Evolutionary conservation across 2,113 vertebrate species (phyloP).

Genomic region (Campylomormyrus tamandua): DNA sequence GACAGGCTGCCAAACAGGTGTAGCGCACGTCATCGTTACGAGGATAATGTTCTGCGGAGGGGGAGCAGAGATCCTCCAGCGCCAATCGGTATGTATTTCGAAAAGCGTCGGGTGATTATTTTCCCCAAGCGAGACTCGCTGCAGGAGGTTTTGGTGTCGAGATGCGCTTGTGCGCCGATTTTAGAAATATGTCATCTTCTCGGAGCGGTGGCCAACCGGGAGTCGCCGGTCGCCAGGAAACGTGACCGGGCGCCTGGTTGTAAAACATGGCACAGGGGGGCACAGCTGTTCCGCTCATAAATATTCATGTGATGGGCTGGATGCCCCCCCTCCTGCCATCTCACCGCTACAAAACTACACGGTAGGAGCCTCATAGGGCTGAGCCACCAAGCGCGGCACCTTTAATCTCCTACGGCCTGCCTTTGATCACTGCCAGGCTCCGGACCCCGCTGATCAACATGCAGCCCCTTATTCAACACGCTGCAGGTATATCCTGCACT

Average conservation of each 20-base stretch:
- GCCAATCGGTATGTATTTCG: neutral
- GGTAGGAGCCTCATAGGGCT: neutral
- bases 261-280: constrained; percentile 15
- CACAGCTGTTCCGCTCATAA: constrained; percentile 8
- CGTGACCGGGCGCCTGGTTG: neutral
- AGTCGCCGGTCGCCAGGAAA: neutral
- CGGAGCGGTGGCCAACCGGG: neutral
- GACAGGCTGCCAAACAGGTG: neutral
- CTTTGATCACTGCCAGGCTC: neutral
- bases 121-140: neutral
- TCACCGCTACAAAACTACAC: neutral
- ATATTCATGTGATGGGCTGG: neutral
- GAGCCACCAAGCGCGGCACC: neutral
- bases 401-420: neutral
- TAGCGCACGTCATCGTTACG: neutral
- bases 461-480: neutral
- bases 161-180: neutral
- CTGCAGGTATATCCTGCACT: neutral
- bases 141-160: neutral
- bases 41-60: neutral
- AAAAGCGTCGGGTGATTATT: neutral
- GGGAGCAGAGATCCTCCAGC: neutral
- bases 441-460: neutral
- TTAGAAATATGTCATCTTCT: neutral
- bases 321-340: constrained; percentile 6